Conservation (phyloP, 2,888 invertebrate species). For the Amphipoea lucens region DNA sequence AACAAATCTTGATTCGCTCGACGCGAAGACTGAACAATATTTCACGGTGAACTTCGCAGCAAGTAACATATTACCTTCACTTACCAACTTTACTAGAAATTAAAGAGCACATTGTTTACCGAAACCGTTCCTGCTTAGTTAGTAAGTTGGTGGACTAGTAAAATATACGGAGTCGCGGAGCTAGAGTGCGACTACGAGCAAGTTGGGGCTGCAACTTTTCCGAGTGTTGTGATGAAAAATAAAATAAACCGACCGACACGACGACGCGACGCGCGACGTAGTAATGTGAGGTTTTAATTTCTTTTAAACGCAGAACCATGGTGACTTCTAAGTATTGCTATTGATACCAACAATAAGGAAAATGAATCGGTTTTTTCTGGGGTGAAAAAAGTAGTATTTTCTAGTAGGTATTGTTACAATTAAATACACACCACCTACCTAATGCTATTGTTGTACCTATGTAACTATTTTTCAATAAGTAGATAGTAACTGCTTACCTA, state of each 20-base stretch:
- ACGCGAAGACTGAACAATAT: constrained; percentile 58
- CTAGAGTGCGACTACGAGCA: constrained; percentile 26
- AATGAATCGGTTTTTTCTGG: neutral
- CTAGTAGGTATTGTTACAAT: neutral
- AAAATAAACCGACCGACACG: neutral
- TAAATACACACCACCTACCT: neutral
- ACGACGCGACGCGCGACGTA: neutral
- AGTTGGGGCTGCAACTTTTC: constrained; percentile 38
- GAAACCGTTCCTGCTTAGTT: constrained; percentile 68
- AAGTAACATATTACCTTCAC: constrained; percentile 70
- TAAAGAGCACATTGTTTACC: constrained; percentile 78
- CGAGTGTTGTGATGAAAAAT: constrained; percentile 7
- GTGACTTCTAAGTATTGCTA: neutral
- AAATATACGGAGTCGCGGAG: constrained; percentile 46
- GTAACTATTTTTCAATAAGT: neutral
- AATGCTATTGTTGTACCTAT: neutral
- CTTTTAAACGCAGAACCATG: neutral
- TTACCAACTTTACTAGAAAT: constrained; percentile 72
- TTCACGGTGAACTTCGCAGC: constrained; percentile 58
- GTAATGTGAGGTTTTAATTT: neutral
- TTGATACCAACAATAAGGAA: neutral
- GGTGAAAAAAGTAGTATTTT: neutral
- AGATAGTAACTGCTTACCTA: neutral
- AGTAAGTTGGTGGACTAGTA: constrained; percentile 62
- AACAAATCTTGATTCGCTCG: constrained; percentile 53